These are phyloP conservation scores for Podarcis cretensis DNA, from an alignment of 2,113 vertebrate genomes.

Conservation along the genomic window DNA sequence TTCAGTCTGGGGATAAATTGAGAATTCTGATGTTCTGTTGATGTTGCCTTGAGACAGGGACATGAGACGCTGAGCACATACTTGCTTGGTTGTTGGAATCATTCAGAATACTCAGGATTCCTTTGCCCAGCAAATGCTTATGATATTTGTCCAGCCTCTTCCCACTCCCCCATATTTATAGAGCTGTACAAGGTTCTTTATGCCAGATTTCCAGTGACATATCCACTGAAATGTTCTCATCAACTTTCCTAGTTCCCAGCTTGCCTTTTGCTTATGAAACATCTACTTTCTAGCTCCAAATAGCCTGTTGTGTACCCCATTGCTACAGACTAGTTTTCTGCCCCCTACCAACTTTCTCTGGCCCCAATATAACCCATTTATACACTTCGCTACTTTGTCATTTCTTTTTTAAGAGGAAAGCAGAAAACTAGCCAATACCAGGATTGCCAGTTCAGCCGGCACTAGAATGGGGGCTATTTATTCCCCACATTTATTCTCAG, in stretches of 20 bases:
- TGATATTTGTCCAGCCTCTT: neutral
- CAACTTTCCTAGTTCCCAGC: neutral
- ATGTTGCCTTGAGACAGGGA: neutral
- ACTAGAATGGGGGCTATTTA: neutral
- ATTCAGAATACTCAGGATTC: neutral
- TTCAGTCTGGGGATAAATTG: rapidly evolving
- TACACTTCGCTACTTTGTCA: neutral
- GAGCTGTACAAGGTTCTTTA: neutral
- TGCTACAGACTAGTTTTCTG: too few species aligned
- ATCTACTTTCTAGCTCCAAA: neutral
- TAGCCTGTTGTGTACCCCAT: neutral
- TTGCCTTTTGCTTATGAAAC: neutral
- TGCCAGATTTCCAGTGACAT: neutral
- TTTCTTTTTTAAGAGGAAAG: neutral
- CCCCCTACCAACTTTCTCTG: too few species aligned
- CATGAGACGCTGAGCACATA: neutral
- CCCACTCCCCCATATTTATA: neutral
- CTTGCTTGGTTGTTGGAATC: neutral
- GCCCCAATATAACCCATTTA: neutral
- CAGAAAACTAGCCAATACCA: neutral
- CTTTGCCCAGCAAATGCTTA: neutral
- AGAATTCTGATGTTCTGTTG: slow-evolving; percentile 7
- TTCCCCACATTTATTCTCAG: neutral
- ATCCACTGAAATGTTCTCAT: neutral
- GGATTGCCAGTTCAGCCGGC: neutral